phyloP scores from a whole-genome alignment of 2,113 vertebrate genomes.

The Thamnophis sirtalis region DNA sequence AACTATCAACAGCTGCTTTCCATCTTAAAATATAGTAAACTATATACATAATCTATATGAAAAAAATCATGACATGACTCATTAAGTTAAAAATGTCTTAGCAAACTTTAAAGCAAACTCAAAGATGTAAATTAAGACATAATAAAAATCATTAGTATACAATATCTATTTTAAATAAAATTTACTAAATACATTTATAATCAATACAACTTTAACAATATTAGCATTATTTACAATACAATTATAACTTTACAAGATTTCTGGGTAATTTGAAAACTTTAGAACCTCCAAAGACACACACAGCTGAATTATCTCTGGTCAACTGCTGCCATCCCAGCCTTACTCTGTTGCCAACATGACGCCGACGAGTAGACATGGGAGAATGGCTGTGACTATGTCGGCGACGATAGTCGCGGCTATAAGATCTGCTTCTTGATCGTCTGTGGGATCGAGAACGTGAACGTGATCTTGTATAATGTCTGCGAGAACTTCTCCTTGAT shows the following conservation, averaged over 20 bases:
- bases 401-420: constrained; percentile 86
- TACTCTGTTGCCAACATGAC: constrained; percentile 93
- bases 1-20: background rate
- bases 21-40: background rate
- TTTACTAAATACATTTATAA: background rate
- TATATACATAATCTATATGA: background rate
- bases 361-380: constrained; percentile 92
- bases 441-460: constrained; percentile 88
- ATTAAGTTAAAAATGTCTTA: background rate
- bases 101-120: background rate
- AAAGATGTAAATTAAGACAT: background rate
- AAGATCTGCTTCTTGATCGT: constrained; percentile 85
- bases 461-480: constrained; percentile 84
- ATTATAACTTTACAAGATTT: constrained; percentile 14
- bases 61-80: too few relatives aligned
- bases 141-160: background rate
- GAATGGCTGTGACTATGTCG: constrained; percentile 90
- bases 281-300: constrained; percentile 27
- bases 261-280: constrained; percentile 32
- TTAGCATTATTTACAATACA: background rate
- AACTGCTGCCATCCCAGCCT: constrained; percentile 15
- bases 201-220: background rate
- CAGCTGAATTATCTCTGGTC: constrained; percentile 21
- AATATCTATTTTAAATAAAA: background rate
- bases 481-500: constrained; percentile 87